Conservation (phyloP, 2,113 vertebrate genomes). For the Capra hircus region DNA sequence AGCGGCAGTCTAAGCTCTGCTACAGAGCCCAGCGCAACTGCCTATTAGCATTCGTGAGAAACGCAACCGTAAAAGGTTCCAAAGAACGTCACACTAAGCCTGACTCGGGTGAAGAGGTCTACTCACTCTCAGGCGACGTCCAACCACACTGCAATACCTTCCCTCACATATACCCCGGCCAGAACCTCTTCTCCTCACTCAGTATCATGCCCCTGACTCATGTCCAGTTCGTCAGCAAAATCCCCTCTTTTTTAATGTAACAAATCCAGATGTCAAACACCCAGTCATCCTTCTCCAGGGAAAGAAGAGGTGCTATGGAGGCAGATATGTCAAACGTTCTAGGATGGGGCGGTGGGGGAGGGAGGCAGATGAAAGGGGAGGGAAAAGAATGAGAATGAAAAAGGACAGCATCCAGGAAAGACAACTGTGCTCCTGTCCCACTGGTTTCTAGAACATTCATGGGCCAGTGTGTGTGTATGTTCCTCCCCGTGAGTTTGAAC, state of each 20-base stretch:
- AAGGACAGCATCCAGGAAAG: background rate
- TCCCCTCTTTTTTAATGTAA: fast-evolving
- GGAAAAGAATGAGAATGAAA: background rate
- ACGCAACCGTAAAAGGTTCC: background rate
- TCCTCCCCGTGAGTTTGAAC: background rate
- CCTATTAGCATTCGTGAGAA: background rate
- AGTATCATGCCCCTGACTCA: background rate
- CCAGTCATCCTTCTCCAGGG: fast-evolving
- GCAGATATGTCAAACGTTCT: background rate
- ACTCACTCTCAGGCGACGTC: background rate
- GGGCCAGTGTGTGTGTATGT: background rate
- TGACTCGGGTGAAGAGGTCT: background rate
- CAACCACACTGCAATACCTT: background rate
- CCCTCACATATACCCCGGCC: fast-evolving
- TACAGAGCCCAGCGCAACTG: background rate
- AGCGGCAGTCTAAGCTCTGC: background rate
- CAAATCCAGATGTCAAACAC: background rate
- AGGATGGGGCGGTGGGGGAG: too few species aligned
- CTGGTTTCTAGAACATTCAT: background rate
- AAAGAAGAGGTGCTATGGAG: background rate
- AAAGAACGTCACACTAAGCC: background rate
- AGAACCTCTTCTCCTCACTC: background rate
- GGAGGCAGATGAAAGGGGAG: too few species aligned
- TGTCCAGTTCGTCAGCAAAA: background rate
- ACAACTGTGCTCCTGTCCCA: background rate